Base-by-base conservation (phyloP, 2,113 vertebrate species). In the Panurus biarmicus region DNA sequence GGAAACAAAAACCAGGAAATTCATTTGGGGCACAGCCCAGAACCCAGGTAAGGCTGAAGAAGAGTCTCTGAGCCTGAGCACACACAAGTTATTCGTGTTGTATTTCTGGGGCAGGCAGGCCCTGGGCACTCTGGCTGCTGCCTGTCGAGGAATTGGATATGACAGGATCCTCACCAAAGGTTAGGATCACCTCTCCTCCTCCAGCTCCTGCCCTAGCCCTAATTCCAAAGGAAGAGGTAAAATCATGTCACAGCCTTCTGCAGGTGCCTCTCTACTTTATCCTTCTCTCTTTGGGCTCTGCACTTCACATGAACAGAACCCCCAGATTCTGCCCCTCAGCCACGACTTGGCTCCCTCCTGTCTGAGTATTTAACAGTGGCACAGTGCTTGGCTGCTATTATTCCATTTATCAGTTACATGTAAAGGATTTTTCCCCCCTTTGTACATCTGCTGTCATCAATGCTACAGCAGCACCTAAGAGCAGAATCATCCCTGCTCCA, bases 1-100 rank as follows among this genome's bases (percentile, higher is more conserved):
- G 13, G 20, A 42, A 7, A 3, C 11, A 12, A 1, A 17, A 40
- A 0, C 11, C 5, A 36, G 7, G 10, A 24, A n/a, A 38, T 3
- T 9, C 53, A 53, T n/a, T 5, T 31, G 18, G 50, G 5, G 2
- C 10, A 18, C 36, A 31, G 10, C 70, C 21, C 48, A 56, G 14
- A 38, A 22, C 1, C 2, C 0, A 79, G 81, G 95, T 95, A 91
- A 97, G 84, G 53, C 28, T 53, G 23, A 2, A 6, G 31, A 22
- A 14, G 51, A 50, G 6, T 15, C 60, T 38, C 51, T 12, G 64
- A 77, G 54, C 26, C 67, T 11, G 22, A 51, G 36, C 23, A 18
- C 36, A 36, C 44, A 13, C 4, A 12, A 0, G 12, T 24, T 57
- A 9, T 2, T 26, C 2, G 2, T 15, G 10, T 13, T 60, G 56